Evolutionary conservation across 2,888 invertebrate species (phyloP).

Genomic region (Cataglyphis rosenhaueri): DNA sequence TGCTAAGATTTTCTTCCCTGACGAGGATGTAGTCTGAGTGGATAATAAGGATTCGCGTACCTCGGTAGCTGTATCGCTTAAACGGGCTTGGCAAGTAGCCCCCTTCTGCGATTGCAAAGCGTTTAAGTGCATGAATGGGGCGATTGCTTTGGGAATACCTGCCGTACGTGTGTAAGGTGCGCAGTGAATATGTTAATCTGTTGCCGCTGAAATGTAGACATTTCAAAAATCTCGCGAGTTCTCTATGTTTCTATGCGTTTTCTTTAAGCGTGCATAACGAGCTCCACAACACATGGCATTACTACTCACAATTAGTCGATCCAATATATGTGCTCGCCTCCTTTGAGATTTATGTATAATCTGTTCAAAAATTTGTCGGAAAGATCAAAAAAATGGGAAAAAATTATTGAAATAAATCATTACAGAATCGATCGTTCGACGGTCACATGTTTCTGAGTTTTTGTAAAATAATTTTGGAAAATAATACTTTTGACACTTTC

Average conservation of each 20-base stretch:
- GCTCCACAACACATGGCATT: slow-evolving; percentile 34
- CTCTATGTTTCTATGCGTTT: slow-evolving; percentile 8
- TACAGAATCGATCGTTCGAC: background rate
- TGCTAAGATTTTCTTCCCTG: slow-evolving; percentile 44
- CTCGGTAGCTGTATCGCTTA: slow-evolving; percentile 48
- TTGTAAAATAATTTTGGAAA: slow-evolving; percentile 21
- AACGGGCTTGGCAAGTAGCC: slow-evolving; percentile 40
- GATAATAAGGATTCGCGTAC: slow-evolving; percentile 50
- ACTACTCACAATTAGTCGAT: slow-evolving; percentile 9
- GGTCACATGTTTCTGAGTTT: slow-evolving; percentile 29
- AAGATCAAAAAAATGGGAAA: background rate
- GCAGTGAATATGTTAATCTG: slow-evolving; percentile 43
- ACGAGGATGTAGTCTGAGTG: slow-evolving; percentile 50
- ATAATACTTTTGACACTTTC: slow-evolving; percentile 25
- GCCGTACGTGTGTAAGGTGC: slow-evolving; percentile 29
- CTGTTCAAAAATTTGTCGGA: slow-evolving; percentile 1
- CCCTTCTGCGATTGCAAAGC: slow-evolving; percentile 50
- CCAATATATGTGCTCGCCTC: background rate
- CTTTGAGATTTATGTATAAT: background rate
- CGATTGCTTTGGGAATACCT: slow-evolving; percentile 49
- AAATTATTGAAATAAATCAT: background rate
- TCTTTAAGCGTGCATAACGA: slow-evolving; percentile 17
- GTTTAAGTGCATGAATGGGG: slow-evolving; percentile 48
- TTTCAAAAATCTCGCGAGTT: slow-evolving; percentile 36
- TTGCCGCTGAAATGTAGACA: slow-evolving; percentile 42